Base-by-base conservation (phyloP, 2,888 invertebrate genomes). In the Netelia virgata region DNA sequence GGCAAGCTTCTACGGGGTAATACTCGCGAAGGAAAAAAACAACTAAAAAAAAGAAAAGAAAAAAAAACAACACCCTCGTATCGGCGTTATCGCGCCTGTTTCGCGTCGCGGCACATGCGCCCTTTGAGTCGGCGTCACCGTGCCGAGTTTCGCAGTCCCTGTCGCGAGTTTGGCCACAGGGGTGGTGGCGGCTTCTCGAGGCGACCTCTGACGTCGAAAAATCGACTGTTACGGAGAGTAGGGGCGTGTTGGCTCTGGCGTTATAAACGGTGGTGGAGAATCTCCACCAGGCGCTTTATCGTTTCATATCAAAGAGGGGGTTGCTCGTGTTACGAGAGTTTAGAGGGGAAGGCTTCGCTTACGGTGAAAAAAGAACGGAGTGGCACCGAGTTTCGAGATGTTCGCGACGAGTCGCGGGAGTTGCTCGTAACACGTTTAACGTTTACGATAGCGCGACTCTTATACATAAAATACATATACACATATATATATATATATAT, bases 211-310 rank as follows among this genome's bases (percentile, higher is more conserved):
- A 53, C 68, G 77, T 72, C 47, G 50, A 61, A 23, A 1, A 43
- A 23, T 16, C 14, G 43, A 55, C 36, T 20, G 28, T 18, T 9
- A 10, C 28, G 41, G 53, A 66, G 75, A 66, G 75, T 55, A 75
- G 81, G 81, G 81, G 81, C 81, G 81, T 81, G 69, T 75, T 64
- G 81, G 73, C 66, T 23, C 64, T 43, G 41, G 53, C 55, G 70
- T 72, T 79, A 57, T 28, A 64, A 43, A 18, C 14, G 9, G n/a
- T 3, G 43, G 16, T 64, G 36, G 50, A 55, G 36, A 23, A 59
- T 68, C 55, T 63, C 64, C 57, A 53, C 70, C 10, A 61, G 3
- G 23, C 20, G 41, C 64, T 55, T n/a, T 28, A 68, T 66, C 76
- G 66, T 68, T 43, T 28, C 16, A 36, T 11, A 57, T n/a, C 43